Percentiles rank a stretch among this genome's conserved stretches.
phyloP scores from a whole-genome alignment of 2,113 vertebrate species.

The Eira barbara region DNA sequence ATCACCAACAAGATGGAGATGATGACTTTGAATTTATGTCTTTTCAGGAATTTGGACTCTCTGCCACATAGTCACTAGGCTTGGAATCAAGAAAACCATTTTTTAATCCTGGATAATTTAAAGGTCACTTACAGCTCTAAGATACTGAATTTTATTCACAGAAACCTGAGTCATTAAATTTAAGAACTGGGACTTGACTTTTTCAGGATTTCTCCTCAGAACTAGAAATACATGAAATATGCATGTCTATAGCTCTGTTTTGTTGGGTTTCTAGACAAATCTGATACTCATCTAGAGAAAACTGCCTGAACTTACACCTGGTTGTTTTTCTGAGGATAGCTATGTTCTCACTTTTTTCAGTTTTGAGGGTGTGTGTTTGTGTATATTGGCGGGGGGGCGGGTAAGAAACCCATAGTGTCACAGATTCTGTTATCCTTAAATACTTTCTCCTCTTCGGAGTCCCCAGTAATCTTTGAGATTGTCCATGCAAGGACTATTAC shows the following conservation, averaged over 20 bases:
- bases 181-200: neutral
- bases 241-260: neutral
- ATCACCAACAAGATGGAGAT: neutral
- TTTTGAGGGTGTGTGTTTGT: neutral
- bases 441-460: neutral
- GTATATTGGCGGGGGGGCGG: fast-evolving
- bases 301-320: neutral
- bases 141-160: neutral
- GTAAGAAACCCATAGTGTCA: neutral
- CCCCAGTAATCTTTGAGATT: neutral
- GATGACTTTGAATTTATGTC: neutral
- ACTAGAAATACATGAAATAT: neutral
- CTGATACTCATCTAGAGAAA: neutral
- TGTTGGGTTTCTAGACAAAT: neutral
- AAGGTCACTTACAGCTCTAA: neutral
- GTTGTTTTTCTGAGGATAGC: neutral
- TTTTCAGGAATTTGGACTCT: neutral
- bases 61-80: neutral
- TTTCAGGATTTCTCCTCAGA: neutral
- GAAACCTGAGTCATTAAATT: neutral
- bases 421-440: neutral
- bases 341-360: neutral
- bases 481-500: neutral
- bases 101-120: neutral
- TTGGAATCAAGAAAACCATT: neutral